Evolutionary conservation across 2,888 invertebrate species (phyloP).

Genomic region (Tetragnatha montana): DNA sequence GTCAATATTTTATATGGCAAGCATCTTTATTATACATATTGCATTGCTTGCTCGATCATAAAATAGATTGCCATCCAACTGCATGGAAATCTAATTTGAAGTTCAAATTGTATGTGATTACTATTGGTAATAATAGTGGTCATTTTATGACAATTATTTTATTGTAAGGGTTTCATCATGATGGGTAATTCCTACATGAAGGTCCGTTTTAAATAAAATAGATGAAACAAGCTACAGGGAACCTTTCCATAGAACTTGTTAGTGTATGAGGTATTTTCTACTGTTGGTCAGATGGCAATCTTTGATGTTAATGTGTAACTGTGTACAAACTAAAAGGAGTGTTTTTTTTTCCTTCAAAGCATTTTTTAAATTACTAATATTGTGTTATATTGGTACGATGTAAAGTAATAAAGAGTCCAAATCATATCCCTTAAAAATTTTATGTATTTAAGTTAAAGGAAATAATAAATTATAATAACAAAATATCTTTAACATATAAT

Average conservation of each 20-base stretch:
- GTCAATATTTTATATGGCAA: slow-evolving; percentile 54
- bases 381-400: neutral
- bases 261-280: neutral
- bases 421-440: neutral
- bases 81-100: neutral
- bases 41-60: slow-evolving; percentile 24
- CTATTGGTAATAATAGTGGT: neutral
- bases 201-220: neutral
- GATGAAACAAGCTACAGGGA: neutral
- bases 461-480: too few species aligned
- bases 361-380: neutral
- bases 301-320: slow-evolving; percentile 45
- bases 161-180: neutral
- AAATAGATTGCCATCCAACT: slow-evolving; percentile 43
- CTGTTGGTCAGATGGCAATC: slow-evolving; percentile 30
- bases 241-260: neutral
- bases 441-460: too few species aligned
- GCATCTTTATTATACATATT: slow-evolving; percentile 38
- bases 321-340: slow-evolving; percentile 24
- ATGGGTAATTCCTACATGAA: neutral
- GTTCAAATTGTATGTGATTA: neutral
- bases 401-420: slow-evolving; percentile 1
- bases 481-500: too few species aligned
- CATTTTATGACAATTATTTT: slow-evolving; percentile 1
- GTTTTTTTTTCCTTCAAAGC: neutral